phyloP scores from a whole-genome alignment of 2,113 vertebrate species.

The Procavia capensis region DNA sequence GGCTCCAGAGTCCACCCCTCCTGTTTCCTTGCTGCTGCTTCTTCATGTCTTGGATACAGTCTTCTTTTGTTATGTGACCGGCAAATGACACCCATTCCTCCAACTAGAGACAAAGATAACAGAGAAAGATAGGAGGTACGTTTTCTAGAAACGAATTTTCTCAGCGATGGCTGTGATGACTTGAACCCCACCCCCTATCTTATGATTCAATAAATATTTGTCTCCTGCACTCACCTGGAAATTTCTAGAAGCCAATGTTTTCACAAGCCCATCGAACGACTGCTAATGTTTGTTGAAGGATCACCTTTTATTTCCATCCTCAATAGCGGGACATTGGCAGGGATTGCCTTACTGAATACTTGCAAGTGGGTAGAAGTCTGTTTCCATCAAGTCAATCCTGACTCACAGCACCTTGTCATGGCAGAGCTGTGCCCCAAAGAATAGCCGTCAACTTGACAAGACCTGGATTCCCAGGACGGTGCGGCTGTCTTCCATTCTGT shows the following conservation, averaged over 20 bases:
- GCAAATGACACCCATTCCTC: accelerated
- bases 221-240: accelerated
- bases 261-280: not conserved
- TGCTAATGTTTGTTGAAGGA: accelerated
- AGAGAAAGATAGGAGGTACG: accelerated
- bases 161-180: accelerated
- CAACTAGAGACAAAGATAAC: not conserved
- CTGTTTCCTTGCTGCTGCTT: not conserved
- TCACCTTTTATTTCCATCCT: not conserved
- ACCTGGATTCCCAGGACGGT: no score
- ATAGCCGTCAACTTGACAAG: no score
- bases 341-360: not conserved
- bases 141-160: not conserved
- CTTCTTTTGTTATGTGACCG: no score
- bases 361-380: no score
- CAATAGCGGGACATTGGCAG: not conserved
- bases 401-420: no score
- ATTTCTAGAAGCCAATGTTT: no score
- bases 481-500: no score
- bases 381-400: no score
- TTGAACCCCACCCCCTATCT: no score
- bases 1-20: not conserved
- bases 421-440: no score
- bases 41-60: accelerated
- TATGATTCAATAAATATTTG: accelerated